A percentile compares a stretch with the other conserved stretches of the same genome.
phyloP scores from a whole-genome alignment of 2,797 vertebrate species.

The Diplodus puntazzo region DNA sequence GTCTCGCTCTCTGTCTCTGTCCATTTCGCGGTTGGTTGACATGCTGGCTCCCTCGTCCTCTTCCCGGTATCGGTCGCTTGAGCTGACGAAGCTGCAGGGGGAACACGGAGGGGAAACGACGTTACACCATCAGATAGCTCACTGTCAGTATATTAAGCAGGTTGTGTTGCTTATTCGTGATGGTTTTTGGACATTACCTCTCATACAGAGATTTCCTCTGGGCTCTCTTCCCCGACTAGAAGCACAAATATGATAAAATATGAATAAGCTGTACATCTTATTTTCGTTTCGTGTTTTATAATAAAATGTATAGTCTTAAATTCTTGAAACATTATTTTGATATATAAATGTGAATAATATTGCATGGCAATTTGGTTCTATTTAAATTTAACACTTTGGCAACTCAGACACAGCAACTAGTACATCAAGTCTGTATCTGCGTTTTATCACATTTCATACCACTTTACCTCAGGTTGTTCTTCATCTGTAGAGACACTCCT shows the following conservation, averaged over 20 bases:
- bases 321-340: background rate
- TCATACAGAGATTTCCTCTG: slow-evolving; percentile 93
- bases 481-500: slow-evolving; percentile 93
- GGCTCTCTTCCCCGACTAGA: slow-evolving; percentile 87
- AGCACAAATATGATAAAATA: slow-evolving; percentile 32
- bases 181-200: slow-evolving; percentile 82
- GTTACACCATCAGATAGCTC: slow-evolving; percentile 4
- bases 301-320: no score
- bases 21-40: slow-evolving; percentile 67
- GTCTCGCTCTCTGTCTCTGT: slow-evolving; percentile 43
- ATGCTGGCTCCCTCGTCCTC: slow-evolving; percentile 76
- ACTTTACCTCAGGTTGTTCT: slow-evolving; percentile 88
- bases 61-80: slow-evolving; percentile 88
- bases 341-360: background rate
- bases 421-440: background rate
- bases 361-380: background rate
- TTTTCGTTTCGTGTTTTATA: background rate
- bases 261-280: slow-evolving; percentile 9
- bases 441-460: background rate
- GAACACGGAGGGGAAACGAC: background rate
- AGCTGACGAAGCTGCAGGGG: slow-evolving; percentile 88
- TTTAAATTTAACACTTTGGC: background rate
- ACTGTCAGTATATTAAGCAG: slow-evolving; percentile 4
- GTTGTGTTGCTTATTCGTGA: background rate
- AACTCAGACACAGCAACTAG: background rate